These are phyloP conservation scores for Beroe forskalii DNA, from an alignment of 37 sponge, comb jelly and placozoan species.

Conservation along the genomic window DNA sequence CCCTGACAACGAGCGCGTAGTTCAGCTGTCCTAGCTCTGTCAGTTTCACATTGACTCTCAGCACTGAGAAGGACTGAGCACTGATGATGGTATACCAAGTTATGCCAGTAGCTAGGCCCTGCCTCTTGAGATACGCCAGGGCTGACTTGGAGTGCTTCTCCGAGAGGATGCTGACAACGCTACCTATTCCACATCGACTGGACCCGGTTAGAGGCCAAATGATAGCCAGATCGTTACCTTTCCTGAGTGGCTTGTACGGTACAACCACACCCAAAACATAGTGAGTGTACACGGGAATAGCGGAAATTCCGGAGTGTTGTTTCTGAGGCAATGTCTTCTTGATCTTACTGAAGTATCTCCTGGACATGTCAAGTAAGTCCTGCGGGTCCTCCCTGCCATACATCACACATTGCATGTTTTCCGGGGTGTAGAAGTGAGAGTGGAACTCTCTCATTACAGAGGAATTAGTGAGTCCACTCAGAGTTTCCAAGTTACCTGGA, in stretches of 20 bases:
- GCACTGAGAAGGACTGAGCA: background rate
- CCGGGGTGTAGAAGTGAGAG: background rate
- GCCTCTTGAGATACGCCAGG: background rate
- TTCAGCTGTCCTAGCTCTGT: background rate
- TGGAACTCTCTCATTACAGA: conserved; percentile 5
- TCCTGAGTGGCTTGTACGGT: conserved; percentile 8
- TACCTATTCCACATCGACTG: conserved; percentile 13
- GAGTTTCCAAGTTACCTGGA: conserved; percentile 44
- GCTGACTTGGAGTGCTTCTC: background rate
- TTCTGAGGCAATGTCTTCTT: background rate
- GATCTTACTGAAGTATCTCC: background rate
- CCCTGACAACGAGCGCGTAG: background rate
- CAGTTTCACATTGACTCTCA: conserved; percentile 49
- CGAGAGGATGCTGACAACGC: conserved; percentile 1
- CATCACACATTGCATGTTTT: conserved; percentile 41
- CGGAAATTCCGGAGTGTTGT: background rate
- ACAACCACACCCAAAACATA: background rate
- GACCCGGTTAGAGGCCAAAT: conserved; percentile 15
- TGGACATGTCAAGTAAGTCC: background rate
- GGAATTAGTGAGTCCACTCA: background rate
- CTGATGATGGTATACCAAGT: conserved; percentile 13
- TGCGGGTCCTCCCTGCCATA: conserved; percentile 43
- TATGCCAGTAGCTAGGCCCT: conserved; percentile 4
- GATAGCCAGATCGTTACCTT: background rate
- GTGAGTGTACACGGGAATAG: background rate